These are phyloP conservation scores for Drosophila grimshawi DNA, from an alignment of 1,140 invertebrate genomes.

Conservation along the genomic window DNA sequence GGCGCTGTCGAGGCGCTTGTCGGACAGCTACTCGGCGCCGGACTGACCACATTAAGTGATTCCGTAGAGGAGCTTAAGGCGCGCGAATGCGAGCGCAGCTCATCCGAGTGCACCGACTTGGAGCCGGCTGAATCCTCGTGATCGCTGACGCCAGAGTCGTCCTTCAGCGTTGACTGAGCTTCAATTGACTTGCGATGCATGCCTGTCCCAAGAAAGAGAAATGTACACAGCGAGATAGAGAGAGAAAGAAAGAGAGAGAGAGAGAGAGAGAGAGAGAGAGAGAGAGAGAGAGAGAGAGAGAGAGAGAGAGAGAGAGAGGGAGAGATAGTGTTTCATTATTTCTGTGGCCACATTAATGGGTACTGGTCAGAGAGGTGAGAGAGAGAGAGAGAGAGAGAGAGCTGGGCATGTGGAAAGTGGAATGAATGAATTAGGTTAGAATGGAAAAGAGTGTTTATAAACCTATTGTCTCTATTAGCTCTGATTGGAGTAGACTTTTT, in stretches of 20 bases:
- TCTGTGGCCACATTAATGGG: not conserved
- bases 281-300: slow-evolving; percentile 11
- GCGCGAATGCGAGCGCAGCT: slow-evolving; percentile 51
- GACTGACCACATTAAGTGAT: slow-evolving; percentile 78
- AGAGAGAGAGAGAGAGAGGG: not conserved
- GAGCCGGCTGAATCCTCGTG: slow-evolving; percentile 76
- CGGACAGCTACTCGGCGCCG: slow-evolving; percentile 70
- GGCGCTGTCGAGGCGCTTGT: slow-evolving; percentile 55
- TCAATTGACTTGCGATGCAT: slow-evolving; percentile 99
- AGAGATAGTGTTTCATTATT: not conserved
- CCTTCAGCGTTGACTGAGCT: slow-evolving; percentile 96
- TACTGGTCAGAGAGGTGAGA: not conserved
- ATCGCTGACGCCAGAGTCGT: slow-evolving; percentile 86
- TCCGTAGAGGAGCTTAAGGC: slow-evolving; percentile 74
- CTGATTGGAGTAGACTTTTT: no score
- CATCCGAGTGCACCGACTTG: slow-evolving; percentile 74
- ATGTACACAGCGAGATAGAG: not conserved
- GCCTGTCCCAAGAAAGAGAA: slow-evolving; percentile 86
- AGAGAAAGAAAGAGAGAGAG: slow-evolving; percentile 6
- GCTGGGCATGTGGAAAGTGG: not conserved
- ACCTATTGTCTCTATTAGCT: no score
- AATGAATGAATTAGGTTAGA: not conserved
- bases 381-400: not conserved
- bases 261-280: slow-evolving; percentile 11
- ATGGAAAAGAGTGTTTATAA: no score